Percentiles rank a stretch among this genome's conserved stretches.
These are phyloP conservation scores for Brachionus asplanchnoidis DNA, from an alignment of 1,140 invertebrate genomes.

Conservation along the genomic window DNA sequence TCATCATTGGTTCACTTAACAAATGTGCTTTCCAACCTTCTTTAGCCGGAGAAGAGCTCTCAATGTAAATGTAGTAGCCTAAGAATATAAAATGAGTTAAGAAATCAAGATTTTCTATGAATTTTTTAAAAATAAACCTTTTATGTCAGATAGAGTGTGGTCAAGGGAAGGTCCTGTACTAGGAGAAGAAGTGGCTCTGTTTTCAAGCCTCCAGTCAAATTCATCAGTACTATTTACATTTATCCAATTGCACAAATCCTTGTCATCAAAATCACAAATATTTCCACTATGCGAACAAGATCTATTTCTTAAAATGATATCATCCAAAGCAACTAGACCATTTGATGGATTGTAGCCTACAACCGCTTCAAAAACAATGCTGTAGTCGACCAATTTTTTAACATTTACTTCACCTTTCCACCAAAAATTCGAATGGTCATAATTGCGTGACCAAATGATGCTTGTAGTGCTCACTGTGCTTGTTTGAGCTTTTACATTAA, in stretches of 20 bases:
- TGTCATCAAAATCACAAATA: slow-evolving; percentile 29
- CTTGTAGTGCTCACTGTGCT: not conserved
- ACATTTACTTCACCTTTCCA: slow-evolving; percentile 37
- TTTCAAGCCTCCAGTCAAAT: slow-evolving; percentile 51
- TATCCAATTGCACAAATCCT: slow-evolving; percentile 41
- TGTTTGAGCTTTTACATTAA: slow-evolving; percentile 24
- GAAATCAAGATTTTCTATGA: not conserved
- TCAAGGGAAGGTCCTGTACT: slow-evolving; percentile 61
- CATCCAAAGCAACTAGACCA: slow-evolving; percentile 39
- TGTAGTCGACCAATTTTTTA: not conserved
- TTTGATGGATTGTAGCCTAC: slow-evolving; percentile 1
- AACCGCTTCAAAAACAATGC: slow-evolving; percentile 17
- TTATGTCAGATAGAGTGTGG: slow-evolving; percentile 53
- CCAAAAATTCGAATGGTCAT: slow-evolving; percentile 16
- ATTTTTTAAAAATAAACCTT: not conserved
- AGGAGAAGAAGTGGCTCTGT: slow-evolving; percentile 45
- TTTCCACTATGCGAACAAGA: not conserved
- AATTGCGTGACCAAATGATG: not conserved
- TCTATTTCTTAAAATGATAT: not conserved
- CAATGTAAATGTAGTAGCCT: slow-evolving; percentile 45
- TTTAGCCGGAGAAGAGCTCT: not conserved
- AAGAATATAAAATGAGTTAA: not conserved
- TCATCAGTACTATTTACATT: slow-evolving; percentile 23
- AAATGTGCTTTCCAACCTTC: slow-evolving; percentile 28
- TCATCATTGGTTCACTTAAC: not conserved